phyloP scores from a whole-genome alignment of 2,797 vertebrate species.

The Falco rusticolus region DNA sequence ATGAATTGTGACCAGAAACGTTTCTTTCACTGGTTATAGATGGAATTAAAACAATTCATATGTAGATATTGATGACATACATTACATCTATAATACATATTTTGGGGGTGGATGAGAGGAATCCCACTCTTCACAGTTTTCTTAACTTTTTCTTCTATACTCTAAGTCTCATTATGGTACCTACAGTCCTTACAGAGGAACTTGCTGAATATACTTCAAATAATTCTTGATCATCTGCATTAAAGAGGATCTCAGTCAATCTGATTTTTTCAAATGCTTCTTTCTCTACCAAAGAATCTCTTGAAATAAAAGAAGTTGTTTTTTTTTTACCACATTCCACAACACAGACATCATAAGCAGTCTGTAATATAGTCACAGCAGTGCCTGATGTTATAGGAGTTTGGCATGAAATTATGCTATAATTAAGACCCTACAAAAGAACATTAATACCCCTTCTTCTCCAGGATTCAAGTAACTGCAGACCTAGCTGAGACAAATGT shows the following conservation, averaged over 20 bases:
- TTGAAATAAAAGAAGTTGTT: neutral
- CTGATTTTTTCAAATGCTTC: neutral
- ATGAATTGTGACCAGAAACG: neutral
- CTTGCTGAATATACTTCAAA: neutral
- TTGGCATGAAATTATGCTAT: neutral
- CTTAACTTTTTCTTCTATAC: neutral
- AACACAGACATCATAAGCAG: neutral
- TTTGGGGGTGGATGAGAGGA: neutral
- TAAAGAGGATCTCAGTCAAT: neutral
- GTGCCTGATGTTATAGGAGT: neutral
- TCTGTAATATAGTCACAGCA: neutral
- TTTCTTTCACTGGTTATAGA: neutral
- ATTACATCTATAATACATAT: neutral
- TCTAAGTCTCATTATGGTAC: neutral
- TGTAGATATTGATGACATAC: neutral
- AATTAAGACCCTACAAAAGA: neutral
- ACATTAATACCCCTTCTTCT: neutral
- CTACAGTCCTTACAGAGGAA: neutral
- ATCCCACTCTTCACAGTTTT: neutral
- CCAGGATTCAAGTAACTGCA: conserved; percentile 1
- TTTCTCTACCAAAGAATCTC: neutral
- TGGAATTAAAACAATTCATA: neutral
- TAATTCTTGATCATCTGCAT: neutral
- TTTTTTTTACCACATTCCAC: neutral
- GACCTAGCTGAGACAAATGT: neutral